Evolutionary conservation across 2,797 vertebrate genomes (phyloP).

Genomic region (Rhynchotus rufescens): DNA sequence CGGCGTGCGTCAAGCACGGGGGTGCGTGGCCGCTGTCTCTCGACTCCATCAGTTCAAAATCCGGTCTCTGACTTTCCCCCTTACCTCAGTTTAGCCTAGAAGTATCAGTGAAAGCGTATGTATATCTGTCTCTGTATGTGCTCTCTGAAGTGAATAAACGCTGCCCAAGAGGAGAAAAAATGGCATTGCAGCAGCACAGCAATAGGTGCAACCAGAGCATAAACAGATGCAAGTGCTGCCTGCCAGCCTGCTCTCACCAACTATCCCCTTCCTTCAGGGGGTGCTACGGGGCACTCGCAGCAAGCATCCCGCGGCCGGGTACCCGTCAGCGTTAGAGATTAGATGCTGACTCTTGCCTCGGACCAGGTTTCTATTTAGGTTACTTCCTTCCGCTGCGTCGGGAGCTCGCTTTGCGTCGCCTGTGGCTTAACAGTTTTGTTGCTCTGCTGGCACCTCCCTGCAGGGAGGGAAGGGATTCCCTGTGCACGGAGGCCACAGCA

Average conservation of each 20-base stretch:
- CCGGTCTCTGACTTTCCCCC: too few relatives aligned
- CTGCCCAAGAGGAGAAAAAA: background rate
- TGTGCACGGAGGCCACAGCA: background rate
- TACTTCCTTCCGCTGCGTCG: accelerated
- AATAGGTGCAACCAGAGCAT: background rate
- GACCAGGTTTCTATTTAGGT: background rate
- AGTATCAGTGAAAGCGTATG: background rate
- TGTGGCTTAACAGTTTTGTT: background rate
- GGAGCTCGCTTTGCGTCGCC: background rate
- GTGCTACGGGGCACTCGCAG: background rate
- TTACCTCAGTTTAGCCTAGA: background rate
- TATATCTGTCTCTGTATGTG: background rate
- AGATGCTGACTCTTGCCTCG: background rate
- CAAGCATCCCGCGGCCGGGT: background rate
- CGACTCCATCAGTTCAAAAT: too few relatives aligned
- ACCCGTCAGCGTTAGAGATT: background rate
- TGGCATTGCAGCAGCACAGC: background rate
- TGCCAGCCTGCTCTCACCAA: background rate
- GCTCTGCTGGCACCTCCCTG: background rate
- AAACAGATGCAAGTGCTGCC: background rate
- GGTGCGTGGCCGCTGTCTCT: too few relatives aligned
- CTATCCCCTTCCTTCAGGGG: background rate
- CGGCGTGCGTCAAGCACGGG: too few relatives aligned
- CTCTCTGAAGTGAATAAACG: background rate
- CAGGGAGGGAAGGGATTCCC: accelerated